Percentiles rank a stretch among this genome's conserved stretches.
phyloP scores from a whole-genome alignment of 2,797 vertebrate genomes.

The Oreochromis mossambicus region DNA sequence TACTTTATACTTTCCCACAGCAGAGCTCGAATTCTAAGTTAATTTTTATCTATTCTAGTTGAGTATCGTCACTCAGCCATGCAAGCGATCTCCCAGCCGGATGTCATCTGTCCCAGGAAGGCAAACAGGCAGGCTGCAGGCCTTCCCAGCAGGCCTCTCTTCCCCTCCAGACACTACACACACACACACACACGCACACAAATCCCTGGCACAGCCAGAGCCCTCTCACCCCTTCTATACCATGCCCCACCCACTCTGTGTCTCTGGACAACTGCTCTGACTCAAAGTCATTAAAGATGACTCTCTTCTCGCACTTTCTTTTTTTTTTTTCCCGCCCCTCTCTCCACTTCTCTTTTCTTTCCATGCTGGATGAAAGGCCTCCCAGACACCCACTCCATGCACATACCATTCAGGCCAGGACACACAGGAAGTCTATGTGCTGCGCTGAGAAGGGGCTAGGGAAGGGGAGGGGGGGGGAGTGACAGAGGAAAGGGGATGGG shows the following conservation, averaged over 20 bases:
- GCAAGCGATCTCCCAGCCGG: conserved; percentile 36
- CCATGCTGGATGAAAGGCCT: conserved; percentile 80
- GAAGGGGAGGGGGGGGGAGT: not conserved
- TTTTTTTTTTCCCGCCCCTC: not conserved
- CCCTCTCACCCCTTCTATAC: conserved; percentile 40
- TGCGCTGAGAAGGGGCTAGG: conserved; percentile 18
- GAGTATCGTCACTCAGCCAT: conserved; percentile 8
- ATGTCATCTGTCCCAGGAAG: conserved; percentile 63
- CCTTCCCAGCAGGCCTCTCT: conserved; percentile 53
- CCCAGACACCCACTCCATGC: conserved; percentile 80
- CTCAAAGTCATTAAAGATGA: conserved; percentile 79
- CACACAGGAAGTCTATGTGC: conserved; percentile 83
- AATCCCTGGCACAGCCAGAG: conserved; percentile 39
- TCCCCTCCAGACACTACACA: conserved; percentile 50
- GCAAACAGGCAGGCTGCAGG: conserved; percentile 48
- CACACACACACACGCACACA: conserved; percentile 44
- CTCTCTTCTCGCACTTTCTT: conserved; percentile 14
- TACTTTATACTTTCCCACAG: not conserved
- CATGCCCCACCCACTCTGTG: conserved; percentile 46
- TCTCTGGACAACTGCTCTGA: conserved; percentile 76
- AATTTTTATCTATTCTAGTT: conserved; percentile 16
- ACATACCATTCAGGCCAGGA: conserved; percentile 81
- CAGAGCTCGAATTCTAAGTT: not conserved
- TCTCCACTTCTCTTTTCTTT: conserved; percentile 60
- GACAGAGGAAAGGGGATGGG: too few relatives aligned